These are phyloP conservation scores for Oscheius sp. DNA, from an alignment of 1,140 invertebrate species.

Conservation along the genomic window DNA sequence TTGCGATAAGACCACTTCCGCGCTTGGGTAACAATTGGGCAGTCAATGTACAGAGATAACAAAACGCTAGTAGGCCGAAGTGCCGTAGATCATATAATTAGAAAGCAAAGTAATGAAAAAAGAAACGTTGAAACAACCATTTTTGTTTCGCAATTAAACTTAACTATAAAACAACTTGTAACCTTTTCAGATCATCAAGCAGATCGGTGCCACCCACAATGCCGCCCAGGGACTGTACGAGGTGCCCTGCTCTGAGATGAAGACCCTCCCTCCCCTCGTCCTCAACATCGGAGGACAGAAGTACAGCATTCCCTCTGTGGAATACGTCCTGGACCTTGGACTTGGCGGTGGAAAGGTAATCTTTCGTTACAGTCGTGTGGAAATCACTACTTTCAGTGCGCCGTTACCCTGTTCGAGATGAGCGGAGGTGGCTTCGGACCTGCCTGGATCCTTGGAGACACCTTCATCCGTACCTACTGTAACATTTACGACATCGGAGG, in stretches of 20 bases:
- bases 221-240: not conserved
- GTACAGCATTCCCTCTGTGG: slow-evolving; percentile 25
- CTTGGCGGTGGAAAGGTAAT: slow-evolving; percentile 27
- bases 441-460: slow-evolving; percentile 46
- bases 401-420: slow-evolving; percentile 14
- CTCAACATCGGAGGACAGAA: slow-evolving; percentile 37
- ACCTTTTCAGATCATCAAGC: slow-evolving; percentile 3
- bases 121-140: too few species aligned
- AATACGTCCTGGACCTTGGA: slow-evolving; percentile 35
- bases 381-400: too few species aligned
- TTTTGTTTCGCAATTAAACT: too few species aligned
- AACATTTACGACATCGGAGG: slow-evolving; percentile 48
- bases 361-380: too few species aligned
- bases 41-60: too few species aligned
- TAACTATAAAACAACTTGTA: not conserved
- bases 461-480: slow-evolving; percentile 50
- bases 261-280: slow-evolving; percentile 31
- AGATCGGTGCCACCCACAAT: slow-evolving; percentile 37
- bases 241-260: slow-evolving; percentile 32
- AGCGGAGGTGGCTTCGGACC: slow-evolving; percentile 28
- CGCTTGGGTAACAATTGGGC: too few species aligned
- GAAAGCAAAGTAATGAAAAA: too few species aligned
- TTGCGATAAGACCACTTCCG: too few species aligned
- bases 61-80: too few species aligned
- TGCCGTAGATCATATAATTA: too few species aligned